Base-by-base conservation (phyloP, 1,140 invertebrate species). In the Halesus radiatus region DNA sequence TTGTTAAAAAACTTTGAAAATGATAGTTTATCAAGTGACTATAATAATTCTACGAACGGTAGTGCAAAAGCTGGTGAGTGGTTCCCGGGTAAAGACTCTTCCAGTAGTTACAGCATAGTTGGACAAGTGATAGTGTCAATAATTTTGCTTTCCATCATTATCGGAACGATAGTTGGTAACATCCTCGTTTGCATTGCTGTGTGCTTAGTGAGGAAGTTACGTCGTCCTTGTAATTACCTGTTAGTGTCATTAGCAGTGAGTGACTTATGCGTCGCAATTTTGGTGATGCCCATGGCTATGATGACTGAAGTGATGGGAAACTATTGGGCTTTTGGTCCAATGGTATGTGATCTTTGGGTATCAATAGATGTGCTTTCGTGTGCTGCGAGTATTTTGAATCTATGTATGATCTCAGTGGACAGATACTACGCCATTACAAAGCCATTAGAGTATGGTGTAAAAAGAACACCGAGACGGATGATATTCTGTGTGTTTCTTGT, bases 381-480 rank as follows among this genome's bases (percentile, higher is more conserved):
- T 87, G 96, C 97, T 13, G 96, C 97, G 32, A 97, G 96, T 84
- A 98, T 98, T 83, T 90, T 98, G 15, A 98, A 98, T 88, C 91
- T 98, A 74, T 98, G 97, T 86, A 95, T 96, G 93, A 97, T 98
- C 87, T 96, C 95, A 26, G 94, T 96, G 29, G 95, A 97, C 86
- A 90, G 95, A 83, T 98, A 97, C 87, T 95, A 95, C 86, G 96
- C 97, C 22, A 98, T 98, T 66, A 97, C 96, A 8, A 96, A 96
- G 85, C 96, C 96, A 8, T 88, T 98, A 76, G 95, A 97, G 85
- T 97, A 98, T 86, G 95, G 95, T 8, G 95, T 96, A 3, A 96
- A 96, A 86, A 91, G 96, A 75, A 97, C 96, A 1, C 95, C 95
- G 0, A 91, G 92, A 64, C 91, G 96, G 60, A 97, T 97, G 93